phyloP scores from a whole-genome alignment of 2,888 invertebrate species.

The Sphaerophoria taeniata region DNA sequence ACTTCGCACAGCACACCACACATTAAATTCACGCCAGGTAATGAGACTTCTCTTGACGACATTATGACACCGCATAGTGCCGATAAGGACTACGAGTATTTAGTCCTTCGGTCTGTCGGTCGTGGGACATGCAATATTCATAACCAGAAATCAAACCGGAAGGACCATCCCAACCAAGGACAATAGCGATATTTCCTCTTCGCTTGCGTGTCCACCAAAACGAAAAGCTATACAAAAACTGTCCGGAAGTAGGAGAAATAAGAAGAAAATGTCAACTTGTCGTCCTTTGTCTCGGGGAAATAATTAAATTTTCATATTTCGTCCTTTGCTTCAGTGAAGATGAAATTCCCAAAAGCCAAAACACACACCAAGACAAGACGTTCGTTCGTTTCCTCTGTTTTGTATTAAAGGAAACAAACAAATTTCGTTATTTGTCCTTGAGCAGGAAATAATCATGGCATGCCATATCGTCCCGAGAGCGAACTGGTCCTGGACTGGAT shows the following conservation, averaged over 20 bases:
- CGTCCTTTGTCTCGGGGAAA: slow-evolving; percentile 69
- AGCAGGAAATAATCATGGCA: slow-evolving; percentile 54
- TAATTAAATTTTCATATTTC: slow-evolving; percentile 74
- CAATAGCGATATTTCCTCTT: slow-evolving; percentile 7
- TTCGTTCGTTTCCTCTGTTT: neutral
- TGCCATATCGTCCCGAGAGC: neutral
- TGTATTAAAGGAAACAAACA: slow-evolving; percentile 60
- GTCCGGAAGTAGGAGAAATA: neutral
- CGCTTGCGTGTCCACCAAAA: neutral
- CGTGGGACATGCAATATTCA: slow-evolving; percentile 21
- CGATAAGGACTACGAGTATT: slow-evolving; percentile 13
- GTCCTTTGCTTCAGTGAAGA: slow-evolving; percentile 54
- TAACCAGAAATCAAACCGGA: slow-evolving; percentile 41
- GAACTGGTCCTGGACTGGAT: neutral
- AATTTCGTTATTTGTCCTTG: slow-evolving; percentile 69
- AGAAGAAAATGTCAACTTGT: slow-evolving; percentile 65
- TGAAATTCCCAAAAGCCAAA: slow-evolving; percentile 68
- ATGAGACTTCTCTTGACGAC: slow-evolving; percentile 56
- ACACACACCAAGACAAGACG: slow-evolving; percentile 18
- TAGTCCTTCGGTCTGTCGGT: neutral
- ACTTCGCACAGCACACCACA: slow-evolving; percentile 25
- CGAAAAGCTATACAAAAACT: neutral
- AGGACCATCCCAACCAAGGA: slow-evolving; percentile 21
- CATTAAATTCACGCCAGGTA: slow-evolving; percentile 69
- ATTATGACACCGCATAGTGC: slow-evolving; percentile 72